phyloP scores from a whole-genome alignment of 2,797 vertebrate genomes.

The Centroberyx gerrardi region DNA sequence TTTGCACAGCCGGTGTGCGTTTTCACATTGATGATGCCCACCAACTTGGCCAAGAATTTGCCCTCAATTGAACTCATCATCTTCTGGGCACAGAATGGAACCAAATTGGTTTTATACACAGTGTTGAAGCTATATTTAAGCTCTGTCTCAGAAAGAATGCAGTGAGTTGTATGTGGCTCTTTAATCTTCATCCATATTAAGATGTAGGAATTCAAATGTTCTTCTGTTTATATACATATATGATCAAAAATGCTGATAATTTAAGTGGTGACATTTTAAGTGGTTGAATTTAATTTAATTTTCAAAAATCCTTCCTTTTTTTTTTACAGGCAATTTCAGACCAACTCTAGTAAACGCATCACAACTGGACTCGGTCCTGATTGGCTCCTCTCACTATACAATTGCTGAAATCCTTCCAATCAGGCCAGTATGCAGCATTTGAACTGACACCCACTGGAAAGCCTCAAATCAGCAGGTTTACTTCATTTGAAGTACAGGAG shows the following conservation, averaged over 20 bases:
- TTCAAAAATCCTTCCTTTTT: constrained; percentile 12
- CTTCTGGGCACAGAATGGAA: constrained; percentile 26
- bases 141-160: constrained; percentile 22
- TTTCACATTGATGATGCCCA: constrained; percentile 46
- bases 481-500: constrained; percentile 9
- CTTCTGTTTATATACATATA: too few species aligned
- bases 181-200: neutral
- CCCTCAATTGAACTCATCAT: constrained; percentile 39
- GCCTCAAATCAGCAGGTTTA: too few species aligned
- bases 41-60: constrained; percentile 23
- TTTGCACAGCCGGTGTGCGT: constrained; percentile 47
- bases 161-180: neutral
- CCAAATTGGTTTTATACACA: constrained; percentile 26
- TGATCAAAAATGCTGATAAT: too few species aligned
- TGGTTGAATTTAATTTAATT: constrained; percentile 2
- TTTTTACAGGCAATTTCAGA: neutral
- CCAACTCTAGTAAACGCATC: too few species aligned
- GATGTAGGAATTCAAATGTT: too few species aligned
- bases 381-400: too few species aligned
- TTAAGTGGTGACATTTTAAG: too few species aligned
- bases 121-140: constrained; percentile 44
- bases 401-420: too few species aligned
- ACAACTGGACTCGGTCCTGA: too few species aligned
- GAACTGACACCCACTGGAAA: too few species aligned
- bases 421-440: too few species aligned